phyloP scores from a whole-genome alignment of 2,888 invertebrate species.

The Lysandra coridon region DNA sequence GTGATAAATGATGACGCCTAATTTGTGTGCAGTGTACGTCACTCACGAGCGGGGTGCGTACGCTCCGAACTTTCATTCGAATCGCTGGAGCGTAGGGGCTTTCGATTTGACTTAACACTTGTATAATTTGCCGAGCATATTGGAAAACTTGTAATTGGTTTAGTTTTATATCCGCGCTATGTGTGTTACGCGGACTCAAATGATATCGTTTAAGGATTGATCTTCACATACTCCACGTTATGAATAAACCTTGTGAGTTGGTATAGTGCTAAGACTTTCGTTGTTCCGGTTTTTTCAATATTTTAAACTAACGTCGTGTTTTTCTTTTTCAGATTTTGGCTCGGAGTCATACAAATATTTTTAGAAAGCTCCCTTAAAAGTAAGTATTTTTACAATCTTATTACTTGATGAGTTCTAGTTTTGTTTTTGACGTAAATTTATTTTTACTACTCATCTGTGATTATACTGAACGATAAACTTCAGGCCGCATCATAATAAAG shows the following conservation, averaged over 20 bases:
- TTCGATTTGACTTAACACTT: constrained; percentile 62
- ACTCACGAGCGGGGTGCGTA: constrained; percentile 36
- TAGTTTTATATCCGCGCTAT: constrained; percentile 71
- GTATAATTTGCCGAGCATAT: constrained; percentile 73
- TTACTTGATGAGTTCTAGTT: background rate
- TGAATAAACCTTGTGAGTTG: background rate
- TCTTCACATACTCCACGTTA: constrained; percentile 38
- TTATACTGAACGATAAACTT: constrained; percentile 12
- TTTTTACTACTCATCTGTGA: background rate
- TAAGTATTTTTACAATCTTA: constrained; percentile 50
- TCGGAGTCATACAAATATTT: constrained; percentile 75
- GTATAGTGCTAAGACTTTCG: background rate
- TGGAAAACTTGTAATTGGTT: constrained; percentile 78
- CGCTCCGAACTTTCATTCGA: constrained; percentile 57
- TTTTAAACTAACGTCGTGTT: constrained; percentile 13
- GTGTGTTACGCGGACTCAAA: constrained; percentile 62
- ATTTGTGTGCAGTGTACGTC: constrained; percentile 26
- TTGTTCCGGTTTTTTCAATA: background rate
- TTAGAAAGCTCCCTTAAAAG: constrained; percentile 67
- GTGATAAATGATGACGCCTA: constrained; percentile 30
- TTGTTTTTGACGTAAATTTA: background rate
- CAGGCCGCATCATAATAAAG: constrained; percentile 16
- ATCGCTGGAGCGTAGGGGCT: constrained; percentile 52
- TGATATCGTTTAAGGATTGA: constrained; percentile 60
- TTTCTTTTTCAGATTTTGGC: constrained; percentile 69